These are phyloP conservation scores for Mus spretus DNA, from an alignment of 2,797 vertebrate species.

Conservation along the genomic window DNA sequence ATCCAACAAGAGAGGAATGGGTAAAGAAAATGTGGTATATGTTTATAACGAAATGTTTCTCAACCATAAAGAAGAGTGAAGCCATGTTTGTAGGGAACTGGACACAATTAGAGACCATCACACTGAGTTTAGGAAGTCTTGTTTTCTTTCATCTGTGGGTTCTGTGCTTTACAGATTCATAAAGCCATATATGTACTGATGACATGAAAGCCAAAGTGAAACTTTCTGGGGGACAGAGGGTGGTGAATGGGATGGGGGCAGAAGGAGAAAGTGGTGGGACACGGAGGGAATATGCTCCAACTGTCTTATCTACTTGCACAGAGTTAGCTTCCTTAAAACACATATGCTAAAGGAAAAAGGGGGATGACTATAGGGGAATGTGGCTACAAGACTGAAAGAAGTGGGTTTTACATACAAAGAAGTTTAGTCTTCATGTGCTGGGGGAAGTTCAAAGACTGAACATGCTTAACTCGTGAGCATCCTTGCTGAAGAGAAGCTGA, in stretches of 20 bases:
- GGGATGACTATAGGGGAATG: neutral
- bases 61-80: neutral
- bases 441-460: neutral
- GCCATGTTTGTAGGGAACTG: too few species aligned
- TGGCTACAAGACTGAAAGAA: accelerated
- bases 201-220: neutral
- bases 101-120: neutral
- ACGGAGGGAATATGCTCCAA: neutral
- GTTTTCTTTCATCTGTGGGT: neutral
- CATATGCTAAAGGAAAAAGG: neutral
- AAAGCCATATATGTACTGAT: neutral
- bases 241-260: neutral
- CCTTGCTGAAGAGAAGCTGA: accelerated
- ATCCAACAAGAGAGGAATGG: neutral
- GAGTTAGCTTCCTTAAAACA: neutral
- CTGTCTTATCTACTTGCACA: neutral
- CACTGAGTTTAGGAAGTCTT: neutral
- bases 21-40: neutral
- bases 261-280: neutral
- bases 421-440: accelerated
- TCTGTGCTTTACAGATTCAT: neutral
- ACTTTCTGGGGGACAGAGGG: neutral
- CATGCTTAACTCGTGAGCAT: too few species aligned
- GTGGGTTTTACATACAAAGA: accelerated
- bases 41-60: neutral